These are phyloP conservation scores for Scleropages formosus DNA, from an alignment of 2,797 vertebrate genomes.

Conservation along the genomic window DNA sequence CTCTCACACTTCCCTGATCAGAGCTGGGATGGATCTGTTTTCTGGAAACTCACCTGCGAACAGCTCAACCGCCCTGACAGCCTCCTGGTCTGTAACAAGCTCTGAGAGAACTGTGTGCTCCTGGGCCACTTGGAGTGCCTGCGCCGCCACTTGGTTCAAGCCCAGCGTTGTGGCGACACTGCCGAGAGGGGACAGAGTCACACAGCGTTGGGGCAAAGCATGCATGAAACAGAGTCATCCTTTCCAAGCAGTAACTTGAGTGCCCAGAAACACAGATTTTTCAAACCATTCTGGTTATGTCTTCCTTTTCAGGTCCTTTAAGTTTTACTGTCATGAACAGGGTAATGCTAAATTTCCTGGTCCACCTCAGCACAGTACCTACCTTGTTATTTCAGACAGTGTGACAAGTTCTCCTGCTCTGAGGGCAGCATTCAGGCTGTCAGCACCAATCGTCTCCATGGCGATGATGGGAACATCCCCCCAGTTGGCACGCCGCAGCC, in stretches of 20 bases:
- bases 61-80: slow-evolving; percentile 72
- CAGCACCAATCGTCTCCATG: slow-evolving; percentile 83
- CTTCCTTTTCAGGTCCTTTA: background rate
- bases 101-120: slow-evolving; percentile 75
- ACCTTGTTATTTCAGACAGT: slow-evolving; percentile 86
- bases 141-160: slow-evolving; percentile 72
- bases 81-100: slow-evolving; percentile 80
- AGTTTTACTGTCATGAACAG: no score
- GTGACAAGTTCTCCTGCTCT: slow-evolving; percentile 73
- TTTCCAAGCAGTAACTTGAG: background rate
- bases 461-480: slow-evolving; percentile 77
- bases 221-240: background rate
- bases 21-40: background rate
- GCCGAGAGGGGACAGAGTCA: background rate
- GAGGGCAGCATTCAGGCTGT: slow-evolving; percentile 78
- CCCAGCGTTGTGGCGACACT: slow-evolving; percentile 84
- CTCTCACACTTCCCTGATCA: background rate
- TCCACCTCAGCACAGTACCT: background rate
- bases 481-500: slow-evolving; percentile 78
- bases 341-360: no score
- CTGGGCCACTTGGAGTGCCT: slow-evolving; percentile 70
- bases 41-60: slow-evolving; percentile 77
- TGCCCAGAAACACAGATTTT: background rate
- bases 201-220: background rate
- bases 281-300: background rate